Base-by-base conservation (phyloP, 2,888 invertebrate species). In the Gonocerus acuteangulatus region DNA sequence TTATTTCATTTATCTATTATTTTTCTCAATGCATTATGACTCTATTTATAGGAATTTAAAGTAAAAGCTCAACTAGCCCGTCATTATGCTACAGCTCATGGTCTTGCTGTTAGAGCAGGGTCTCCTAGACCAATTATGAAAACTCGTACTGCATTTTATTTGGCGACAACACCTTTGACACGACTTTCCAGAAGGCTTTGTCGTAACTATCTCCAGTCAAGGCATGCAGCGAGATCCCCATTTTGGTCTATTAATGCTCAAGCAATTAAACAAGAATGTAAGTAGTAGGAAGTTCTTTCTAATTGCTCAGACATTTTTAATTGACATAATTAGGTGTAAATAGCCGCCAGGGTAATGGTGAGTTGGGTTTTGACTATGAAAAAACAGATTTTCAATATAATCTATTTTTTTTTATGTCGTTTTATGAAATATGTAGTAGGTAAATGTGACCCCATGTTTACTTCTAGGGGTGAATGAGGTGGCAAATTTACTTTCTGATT, bases 121-220 rank as follows among this genome's bases (percentile, higher is more conserved):
- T 87, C 87, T 49, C 87, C 94, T 63, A 82, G 94, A 61, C 95
- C 95, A 57, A 92, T 95, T 48, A 93, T 95, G 93, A 95, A 95
- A 79, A 95, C 95, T 58, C 84, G 95, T 72, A 93, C 95, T 68
- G 95, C 95, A 64, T 95, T 96, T 79, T 95, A 93, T 79, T 80
- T 95, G 72, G 87, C 89, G 74, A 94, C 91, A 60, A 93, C 94
- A 71, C 86, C 91, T 62, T 81, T 92, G 73, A 94, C 95, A 64
- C 83, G 92, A 69, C 84, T 94, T 66, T 93, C 95, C 60, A 83
- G 95, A 65, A 81, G 91, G 66, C 79, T 95, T 67, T 91, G 93
- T 74, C 82, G 87, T 69, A 86, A 87, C 69, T 83, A 91, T 71
- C 80, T 87, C 70, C 84, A 87, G 70, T 87, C 92, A 3, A 76